Conservation (phyloP, 2,888 invertebrate genomes). For the Proisotoma minuta region DNA sequence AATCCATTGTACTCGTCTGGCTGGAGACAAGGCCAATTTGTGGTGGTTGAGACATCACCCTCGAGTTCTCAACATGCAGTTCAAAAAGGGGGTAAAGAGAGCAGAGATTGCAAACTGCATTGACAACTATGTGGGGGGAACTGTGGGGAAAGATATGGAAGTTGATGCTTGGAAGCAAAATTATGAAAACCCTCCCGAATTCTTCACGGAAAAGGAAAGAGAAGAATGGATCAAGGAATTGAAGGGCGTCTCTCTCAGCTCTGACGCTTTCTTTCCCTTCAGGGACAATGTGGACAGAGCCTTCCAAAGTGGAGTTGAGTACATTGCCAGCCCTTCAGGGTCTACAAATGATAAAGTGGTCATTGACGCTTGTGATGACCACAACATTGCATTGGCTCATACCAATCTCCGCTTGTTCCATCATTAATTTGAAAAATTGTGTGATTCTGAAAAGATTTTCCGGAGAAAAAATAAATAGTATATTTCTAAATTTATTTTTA, state of each 20-base stretch:
- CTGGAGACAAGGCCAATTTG: conserved; percentile 86
- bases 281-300: conserved; percentile 94
- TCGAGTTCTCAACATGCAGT: conserved; percentile 72
- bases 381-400: conserved; percentile 79
- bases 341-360: conserved; percentile 89
- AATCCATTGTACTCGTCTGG: conserved; percentile 95
- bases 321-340: conserved; percentile 88
- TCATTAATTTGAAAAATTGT: conserved; percentile 62
- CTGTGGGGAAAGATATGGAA: conserved; percentile 86
- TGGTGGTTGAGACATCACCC: conserved; percentile 94
- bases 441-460: no score
- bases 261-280: conserved; percentile 98
- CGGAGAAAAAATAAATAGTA: no score
- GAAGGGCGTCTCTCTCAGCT: conserved; percentile 76
- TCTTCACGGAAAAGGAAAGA: conserved; percentile 64
- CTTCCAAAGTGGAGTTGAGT: conserved; percentile 86
- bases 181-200: conserved; percentile 68
- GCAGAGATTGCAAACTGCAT: conserved; percentile 93
- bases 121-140: conserved; percentile 88
- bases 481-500: no score
- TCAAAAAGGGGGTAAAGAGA: conserved; percentile 77
- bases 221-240: conserved; percentile 66
- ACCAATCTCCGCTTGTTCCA: conserved; percentile 90
- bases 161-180: conserved; percentile 66
- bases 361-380: conserved; percentile 85